Base-by-base conservation (phyloP, 2,113 vertebrate species). In the Calonectris borealis region DNA sequence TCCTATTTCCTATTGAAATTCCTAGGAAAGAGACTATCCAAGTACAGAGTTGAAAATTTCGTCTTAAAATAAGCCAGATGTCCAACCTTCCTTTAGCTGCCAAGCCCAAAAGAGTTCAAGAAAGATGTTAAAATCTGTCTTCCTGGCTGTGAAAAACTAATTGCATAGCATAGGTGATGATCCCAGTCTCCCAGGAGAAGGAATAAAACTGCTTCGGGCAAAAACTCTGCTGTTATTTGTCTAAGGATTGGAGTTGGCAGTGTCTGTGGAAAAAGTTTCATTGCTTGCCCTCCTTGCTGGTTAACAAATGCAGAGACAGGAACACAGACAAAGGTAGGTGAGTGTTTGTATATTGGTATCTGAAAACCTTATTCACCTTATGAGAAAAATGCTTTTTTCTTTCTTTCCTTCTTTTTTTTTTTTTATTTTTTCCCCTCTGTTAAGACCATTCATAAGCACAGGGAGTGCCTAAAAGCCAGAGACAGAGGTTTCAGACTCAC, bases 51-150 rank as follows among this genome's bases (percentile, higher is more conserved):
- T 95, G 95, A 95, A 95, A 95, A 94, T 94, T 95, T 94, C 0
- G 0, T 93, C 90, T 95, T 97, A 97, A 97, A 97, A 97, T 96
- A 97, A 97, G 95, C 97, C 97, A 97, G 97, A 97, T 97, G 96
- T 97, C 96, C 92, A 96, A 95, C 71, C 68, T 93, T 93, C 91
- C 78, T 91, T 76, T 93, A 91, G 90, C 96, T 97, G 97, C 96
- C 97, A 97, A 96, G 80, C 88, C 83, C 71, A 52, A 86, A 97
- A 92, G 93, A 93, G 96, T 96, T 97, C 96, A 94, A 96, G 96
- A 96, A 93, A 97, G 83, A 94, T 94, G 96, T 97, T 94, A 96
- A 96, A 96, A 94, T 96, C 93, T 94, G 92, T 95, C 97, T 97
- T 97, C 76, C 96, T 96, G 94, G 96, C 97, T 95, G 94, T 94